Evolutionary conservation across 2,888 invertebrate species (phyloP).

Genomic region (Autographa gamma): DNA sequence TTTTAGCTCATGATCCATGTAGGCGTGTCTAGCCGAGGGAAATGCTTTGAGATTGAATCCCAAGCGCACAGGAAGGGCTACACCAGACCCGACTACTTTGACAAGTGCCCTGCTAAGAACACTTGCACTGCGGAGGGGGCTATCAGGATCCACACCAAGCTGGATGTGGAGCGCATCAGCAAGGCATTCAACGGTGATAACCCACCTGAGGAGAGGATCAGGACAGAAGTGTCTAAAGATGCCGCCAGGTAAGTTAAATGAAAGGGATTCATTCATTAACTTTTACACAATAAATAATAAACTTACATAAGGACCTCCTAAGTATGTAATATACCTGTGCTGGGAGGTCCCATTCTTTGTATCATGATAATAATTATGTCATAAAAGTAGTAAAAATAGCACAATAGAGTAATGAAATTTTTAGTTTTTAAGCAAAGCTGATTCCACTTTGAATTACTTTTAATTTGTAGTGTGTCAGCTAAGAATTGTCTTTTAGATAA

Average conservation of each 20-base stretch:
- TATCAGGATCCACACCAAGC: conserved; percentile 83
- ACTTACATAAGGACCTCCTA: no score
- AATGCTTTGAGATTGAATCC: conserved; percentile 91
- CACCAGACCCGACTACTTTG: conserved; percentile 85
- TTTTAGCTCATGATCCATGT: conserved; percentile 92
- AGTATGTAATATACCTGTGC: no score
- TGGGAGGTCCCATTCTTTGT: no score
- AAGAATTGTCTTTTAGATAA: no score
- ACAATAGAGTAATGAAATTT: no score
- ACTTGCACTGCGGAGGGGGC: conserved; percentile 76
- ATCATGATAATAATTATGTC: no score
- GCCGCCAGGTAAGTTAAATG: conserved; percentile 88
- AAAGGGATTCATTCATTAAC: not conserved
- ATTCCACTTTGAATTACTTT: no score
- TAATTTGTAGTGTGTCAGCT: no score
- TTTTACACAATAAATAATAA: no score
- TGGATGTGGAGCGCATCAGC: conserved; percentile 86
- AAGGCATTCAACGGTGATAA: conserved; percentile 79
- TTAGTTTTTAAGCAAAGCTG: no score
- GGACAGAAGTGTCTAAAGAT: conserved; percentile 86
- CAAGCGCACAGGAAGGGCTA: conserved; percentile 90
- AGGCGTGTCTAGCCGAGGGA: conserved; percentile 91
- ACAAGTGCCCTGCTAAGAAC: conserved; percentile 81
- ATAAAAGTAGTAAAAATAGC: no score
- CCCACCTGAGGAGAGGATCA: conserved; percentile 60